Evolutionary conservation across 2,888 invertebrate genomes (phyloP), one percentile per base, ranked within the genome.

Genomic region (Morpho achilles): DNA sequence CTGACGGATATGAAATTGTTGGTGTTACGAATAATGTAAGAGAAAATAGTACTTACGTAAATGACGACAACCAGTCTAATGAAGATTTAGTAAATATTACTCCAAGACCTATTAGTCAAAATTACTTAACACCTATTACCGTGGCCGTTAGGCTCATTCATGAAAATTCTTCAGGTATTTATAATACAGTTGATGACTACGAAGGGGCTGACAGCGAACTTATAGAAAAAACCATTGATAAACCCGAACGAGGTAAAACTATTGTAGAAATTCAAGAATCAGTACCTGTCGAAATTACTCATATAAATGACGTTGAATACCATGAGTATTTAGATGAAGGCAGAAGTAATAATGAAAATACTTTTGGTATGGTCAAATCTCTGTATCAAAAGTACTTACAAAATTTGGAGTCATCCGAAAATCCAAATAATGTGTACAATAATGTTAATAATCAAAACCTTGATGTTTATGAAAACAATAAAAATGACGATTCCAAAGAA

Each of bases 221-320:
- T 4, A 66, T 88, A 56, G 64, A 81, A 42, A 74, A 85, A 46
- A 83, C 84, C 50, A 81, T 90, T 8, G 71, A 79, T 60, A 79
- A 71, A 61, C 90, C 91, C 7, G 69, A 77, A 10, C 83, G 78
- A 59, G 85, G 84, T 53, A 92, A 84, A 67, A 93, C 93, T 0
- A 77, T 89, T 43, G 93, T 94, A 1, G 94, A 94, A 80, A 79
- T 95, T 4, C 94, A 94, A 69, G 88, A 94, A 75, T 94, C 94
- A 0, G 81, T 94, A 16, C 93, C 93, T 0, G 77, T 91, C 59
- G 92, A 91, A 52, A 87, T 87, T 44, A 90, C 85, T 39, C 88
- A 90, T 58, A 88, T 89, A 42, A 89, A 90, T 62, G 87, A 86
- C 42, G 83, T 90, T 0, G 88, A 89, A 74, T 78, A 84, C 7